Evolutionary conservation across 2,113 vertebrate genomes (phyloP).

Genomic region (Larimichthys crocea): DNA sequence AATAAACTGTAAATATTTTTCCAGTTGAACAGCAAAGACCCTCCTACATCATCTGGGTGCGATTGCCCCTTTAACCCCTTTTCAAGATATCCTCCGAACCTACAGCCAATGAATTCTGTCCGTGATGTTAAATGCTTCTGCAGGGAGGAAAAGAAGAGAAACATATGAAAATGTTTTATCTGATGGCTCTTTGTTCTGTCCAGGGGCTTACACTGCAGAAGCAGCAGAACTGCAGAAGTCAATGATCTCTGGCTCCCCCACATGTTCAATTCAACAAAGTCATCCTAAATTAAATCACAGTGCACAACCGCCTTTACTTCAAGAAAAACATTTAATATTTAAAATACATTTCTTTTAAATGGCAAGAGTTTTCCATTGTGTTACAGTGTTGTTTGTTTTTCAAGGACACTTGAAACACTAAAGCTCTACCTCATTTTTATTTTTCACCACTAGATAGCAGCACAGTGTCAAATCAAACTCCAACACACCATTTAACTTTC

Average conservation of each 20-base stretch:
- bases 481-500: not conserved
- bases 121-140: not conserved
- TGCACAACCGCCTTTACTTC: not conserved
- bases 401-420: not conserved
- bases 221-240: not conserved
- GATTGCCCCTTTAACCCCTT: not conserved
- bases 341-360: not conserved
- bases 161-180: constrained; percentile 24
- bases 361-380: not conserved
- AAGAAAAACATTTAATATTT: not conserved
- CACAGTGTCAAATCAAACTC: constrained; percentile 27
- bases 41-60: constrained; percentile 35
- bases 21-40: constrained; percentile 30
- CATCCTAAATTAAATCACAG: not conserved
- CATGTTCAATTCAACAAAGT: constrained; percentile 6
- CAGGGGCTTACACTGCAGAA: not conserved
- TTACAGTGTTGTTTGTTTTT: not conserved
- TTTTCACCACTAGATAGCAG: constrained; percentile 74
- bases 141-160: constrained; percentile 1
- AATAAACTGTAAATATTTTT: constrained; percentile 58
- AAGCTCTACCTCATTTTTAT: not conserved
- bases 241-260: constrained; percentile 55
- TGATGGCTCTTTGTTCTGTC: constrained; percentile 18
- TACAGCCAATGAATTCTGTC: constrained; percentile 12
- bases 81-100: constrained; percentile 15